Conservation (phyloP, 2,113 vertebrate species). For the Colius striatus region DNA sequence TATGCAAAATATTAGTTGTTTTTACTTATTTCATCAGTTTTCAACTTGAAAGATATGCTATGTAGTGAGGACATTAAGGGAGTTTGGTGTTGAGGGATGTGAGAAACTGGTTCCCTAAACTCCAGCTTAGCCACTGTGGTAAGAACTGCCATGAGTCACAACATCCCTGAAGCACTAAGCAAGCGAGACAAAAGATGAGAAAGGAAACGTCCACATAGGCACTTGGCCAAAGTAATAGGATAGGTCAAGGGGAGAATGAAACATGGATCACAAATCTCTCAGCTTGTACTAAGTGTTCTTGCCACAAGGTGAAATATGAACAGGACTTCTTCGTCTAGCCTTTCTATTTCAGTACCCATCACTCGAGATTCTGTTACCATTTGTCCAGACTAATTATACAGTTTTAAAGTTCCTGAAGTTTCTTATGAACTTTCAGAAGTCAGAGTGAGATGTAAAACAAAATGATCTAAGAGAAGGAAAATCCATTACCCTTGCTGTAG, state of each 20-base stretch:
- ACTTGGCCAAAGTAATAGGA: background rate
- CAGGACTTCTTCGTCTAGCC: background rate
- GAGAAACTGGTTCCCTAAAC: background rate
- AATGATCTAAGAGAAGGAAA: background rate
- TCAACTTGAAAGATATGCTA: fast-evolving
- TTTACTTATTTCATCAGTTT: background rate
- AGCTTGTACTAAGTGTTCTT: background rate
- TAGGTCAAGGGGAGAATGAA: constrained; percentile 9
- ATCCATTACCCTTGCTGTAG: background rate
- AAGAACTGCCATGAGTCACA: background rate
- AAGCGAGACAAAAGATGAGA: background rate
- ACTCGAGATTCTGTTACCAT: background rate
- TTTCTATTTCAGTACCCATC: background rate
- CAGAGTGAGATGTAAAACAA: background rate
- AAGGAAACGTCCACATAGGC: background rate
- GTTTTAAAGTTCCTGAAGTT: background rate
- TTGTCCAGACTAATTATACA: background rate
- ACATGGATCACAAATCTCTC: background rate
- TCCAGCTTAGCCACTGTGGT: background rate
- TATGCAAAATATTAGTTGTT: background rate
- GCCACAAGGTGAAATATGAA: background rate
- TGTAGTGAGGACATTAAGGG: background rate
- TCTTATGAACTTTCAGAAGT: background rate
- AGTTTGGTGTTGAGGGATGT: background rate
- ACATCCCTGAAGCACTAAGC: background rate